Conservation (phyloP, 2,888 invertebrate species). For the Eubasilissa splendida region DNA sequence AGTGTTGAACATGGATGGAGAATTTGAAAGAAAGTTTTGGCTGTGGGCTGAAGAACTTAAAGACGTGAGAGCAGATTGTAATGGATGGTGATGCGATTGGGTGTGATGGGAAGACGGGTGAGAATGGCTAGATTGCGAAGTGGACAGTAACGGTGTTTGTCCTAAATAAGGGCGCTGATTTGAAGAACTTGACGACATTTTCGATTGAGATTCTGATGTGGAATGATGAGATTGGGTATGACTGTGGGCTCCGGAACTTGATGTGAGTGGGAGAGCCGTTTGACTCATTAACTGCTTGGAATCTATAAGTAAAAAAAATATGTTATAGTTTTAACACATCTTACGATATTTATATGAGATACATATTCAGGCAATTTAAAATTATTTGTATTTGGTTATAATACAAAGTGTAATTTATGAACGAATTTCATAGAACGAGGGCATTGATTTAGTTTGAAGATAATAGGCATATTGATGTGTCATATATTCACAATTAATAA, state of each 20-base stretch:
- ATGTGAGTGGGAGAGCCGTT: slow-evolving; percentile 51
- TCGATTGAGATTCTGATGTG: slow-evolving; percentile 50
- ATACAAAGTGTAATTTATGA: no score
- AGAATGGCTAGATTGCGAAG: slow-evolving; percentile 61
- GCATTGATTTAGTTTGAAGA: neutral
- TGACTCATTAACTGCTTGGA: slow-evolving; percentile 53
- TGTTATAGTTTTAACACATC: neutral
- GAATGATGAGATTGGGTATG: slow-evolving; percentile 52
- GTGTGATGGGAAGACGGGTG: slow-evolving; percentile 63
- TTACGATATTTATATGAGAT: neutral
- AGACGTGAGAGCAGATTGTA: slow-evolving; percentile 57
- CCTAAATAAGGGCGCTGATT: slow-evolving; percentile 70
- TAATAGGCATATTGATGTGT: neutral
- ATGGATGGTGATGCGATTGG: slow-evolving; percentile 58
- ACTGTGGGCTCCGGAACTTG: slow-evolving; percentile 44
- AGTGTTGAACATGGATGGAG: slow-evolving; percentile 61
- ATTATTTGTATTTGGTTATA: neutral
- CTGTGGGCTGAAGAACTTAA: slow-evolving; percentile 60
- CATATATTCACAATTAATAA: neutral
- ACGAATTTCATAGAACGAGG: no score
- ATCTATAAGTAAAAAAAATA: slow-evolving; percentile 45
- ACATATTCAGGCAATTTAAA: no score
- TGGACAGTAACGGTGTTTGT: slow-evolving; percentile 73
- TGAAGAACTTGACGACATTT: slow-evolving; percentile 59
- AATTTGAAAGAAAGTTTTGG: slow-evolving; percentile 68